Base-by-base conservation (phyloP, 1,140 invertebrate genomes). In the Brachionus rubens region DNA sequence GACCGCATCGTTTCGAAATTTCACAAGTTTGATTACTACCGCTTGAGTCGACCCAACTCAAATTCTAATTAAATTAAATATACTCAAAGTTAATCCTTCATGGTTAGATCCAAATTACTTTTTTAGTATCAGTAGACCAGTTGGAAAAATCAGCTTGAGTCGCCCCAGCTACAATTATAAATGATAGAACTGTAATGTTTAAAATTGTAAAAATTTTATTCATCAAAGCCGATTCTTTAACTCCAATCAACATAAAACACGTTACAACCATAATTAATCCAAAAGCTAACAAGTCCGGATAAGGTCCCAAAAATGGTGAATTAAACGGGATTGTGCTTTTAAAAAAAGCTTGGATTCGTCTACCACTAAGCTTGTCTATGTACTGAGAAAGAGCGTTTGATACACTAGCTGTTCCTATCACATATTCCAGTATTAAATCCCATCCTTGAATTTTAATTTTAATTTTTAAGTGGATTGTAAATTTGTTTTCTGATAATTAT, bases 391-490 rank as follows among this genome's bases (percentile, higher is more conserved):
- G 46, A 77, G 68, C 47, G 19, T 62, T 46, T 5, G 46, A 21
- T 59, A 65, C 59, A 65, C 59, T 65, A 24, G 59, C 28, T 76
- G 77, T 77, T 89, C 91, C 90, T 78, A 93, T 91, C 89, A 93
- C 91, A 79, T 94, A 91, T 82, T 94, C 92, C 62, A 94, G 83
- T 48, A 93, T 87, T 77, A 94, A 91, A 81, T 93, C 93, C 92
- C 92, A 94, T 19, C 92, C 59, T 65, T 19, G 16, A 40, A 36
- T 62, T 19, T 41, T 1, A 24, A 12, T 43, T 62, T 62, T 21
- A 40, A n/a, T 9, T 19, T 36, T 62, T 40, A 4, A 54, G 4
- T 26, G 5, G 26, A 54, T 12, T n/a, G 7, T n/a, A 48, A 16
- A 3, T 26, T 3, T 9, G 9, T 16, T 36, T 16, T 7, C n/a